These are phyloP conservation scores for Limnephilus auricula DNA, from an alignment of 2,888 invertebrate genomes.

Conservation along the genomic window DNA sequence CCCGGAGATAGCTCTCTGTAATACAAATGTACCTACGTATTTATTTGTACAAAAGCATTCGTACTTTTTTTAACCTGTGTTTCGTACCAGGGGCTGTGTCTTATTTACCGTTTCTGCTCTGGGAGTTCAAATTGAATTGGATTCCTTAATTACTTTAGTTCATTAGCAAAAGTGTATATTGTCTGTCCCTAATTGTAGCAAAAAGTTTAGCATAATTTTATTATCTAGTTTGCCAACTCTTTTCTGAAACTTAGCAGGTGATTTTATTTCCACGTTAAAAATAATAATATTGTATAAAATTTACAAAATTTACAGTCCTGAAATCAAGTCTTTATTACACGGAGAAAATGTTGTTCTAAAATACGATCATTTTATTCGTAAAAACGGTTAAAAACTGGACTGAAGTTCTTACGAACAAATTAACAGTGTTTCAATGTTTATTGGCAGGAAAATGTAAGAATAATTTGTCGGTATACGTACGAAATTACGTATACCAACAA, in stretches of 20 bases:
- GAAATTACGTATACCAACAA: no score
- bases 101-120: constrained; percentile 27
- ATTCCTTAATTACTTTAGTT: constrained; percentile 37
- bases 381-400: no score
- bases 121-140: constrained; percentile 35
- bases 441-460: no score
- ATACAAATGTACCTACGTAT: not conserved
- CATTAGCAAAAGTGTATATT: constrained; percentile 38
- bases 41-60: constrained; percentile 20
- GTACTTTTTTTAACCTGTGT: constrained; percentile 31
- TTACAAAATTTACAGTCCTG: no score
- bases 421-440: no score
- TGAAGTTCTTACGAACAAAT: no score
- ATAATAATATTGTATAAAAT: not conserved
- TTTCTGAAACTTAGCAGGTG: not conserved
- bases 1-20: constrained; percentile 15
- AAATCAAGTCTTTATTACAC: no score
- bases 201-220: constrained; percentile 28
- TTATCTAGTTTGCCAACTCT: not conserved
- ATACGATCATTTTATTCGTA: no score
- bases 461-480: no score
- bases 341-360: no score
- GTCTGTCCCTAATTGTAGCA: not conserved
- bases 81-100: constrained; percentile 1
- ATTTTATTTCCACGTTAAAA: not conserved